A percentile compares a stretch with the other conserved stretches of the same genome.
phyloP scores from a whole-genome alignment of 2,797 vertebrate species.

The Macropodus opercularis region DNA sequence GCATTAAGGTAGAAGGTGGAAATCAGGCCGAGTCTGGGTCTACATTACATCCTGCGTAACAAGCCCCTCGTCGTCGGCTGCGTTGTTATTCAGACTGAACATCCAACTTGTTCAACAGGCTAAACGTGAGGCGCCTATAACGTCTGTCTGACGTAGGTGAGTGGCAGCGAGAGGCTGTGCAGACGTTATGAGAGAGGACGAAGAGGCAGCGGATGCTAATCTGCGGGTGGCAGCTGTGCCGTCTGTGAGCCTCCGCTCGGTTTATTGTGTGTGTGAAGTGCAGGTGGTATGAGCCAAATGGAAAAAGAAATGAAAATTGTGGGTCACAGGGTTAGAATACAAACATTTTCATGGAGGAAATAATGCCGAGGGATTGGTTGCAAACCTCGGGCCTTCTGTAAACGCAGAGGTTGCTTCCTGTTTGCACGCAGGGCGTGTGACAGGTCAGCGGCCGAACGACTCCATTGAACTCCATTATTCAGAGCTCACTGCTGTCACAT shows the following conservation, averaged over 20 bases:
- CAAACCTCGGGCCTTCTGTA: too few species aligned
- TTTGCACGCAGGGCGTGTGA: too few species aligned
- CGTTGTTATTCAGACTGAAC: neutral
- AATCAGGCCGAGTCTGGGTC: neutral
- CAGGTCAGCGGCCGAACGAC: too few species aligned
- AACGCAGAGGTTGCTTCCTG: too few species aligned
- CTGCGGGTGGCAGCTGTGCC: conserved; percentile 35
- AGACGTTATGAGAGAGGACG: neutral
- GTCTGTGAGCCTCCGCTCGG: conserved; percentile 13
- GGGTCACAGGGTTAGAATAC: conserved; percentile 19
- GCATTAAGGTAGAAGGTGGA: too few species aligned
- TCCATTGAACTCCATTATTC: too few species aligned
- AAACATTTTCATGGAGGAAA: neutral
- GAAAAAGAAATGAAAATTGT: conserved; percentile 13
- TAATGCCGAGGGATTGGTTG: conserved; percentile 1
- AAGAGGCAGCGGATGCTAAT: conserved; percentile 11
- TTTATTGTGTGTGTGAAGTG: conserved; percentile 6
- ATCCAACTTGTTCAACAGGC: neutral
- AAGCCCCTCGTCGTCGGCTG: neutral
- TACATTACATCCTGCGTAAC: neutral
- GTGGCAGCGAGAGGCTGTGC: neutral
- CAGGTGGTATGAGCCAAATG: conserved; percentile 23
- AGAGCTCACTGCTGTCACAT: too few species aligned
- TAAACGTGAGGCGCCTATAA: too few species aligned
- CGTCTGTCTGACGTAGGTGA: neutral